phyloP scores from a whole-genome alignment of 2,888 invertebrate species.

The Calephelis perditalis region DNA sequence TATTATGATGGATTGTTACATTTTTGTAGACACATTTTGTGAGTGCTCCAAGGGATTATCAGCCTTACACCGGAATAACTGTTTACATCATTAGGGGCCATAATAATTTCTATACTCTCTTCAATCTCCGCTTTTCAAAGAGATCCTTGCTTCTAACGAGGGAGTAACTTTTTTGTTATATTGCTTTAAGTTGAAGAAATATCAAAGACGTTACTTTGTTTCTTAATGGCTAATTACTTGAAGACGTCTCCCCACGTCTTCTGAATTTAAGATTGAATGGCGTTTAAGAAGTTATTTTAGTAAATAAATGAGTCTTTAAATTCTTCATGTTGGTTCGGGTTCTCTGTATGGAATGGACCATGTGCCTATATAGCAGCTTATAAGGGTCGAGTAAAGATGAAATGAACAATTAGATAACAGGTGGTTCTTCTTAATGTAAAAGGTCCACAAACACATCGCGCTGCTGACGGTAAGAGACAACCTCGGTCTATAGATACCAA shows the following conservation, averaged over 20 bases:
- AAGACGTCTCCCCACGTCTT: conserved; percentile 18
- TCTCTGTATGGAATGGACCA: no score
- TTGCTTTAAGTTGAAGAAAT: conserved; percentile 16
- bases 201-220: conserved; percentile 1
- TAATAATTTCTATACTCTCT: conserved; percentile 41
- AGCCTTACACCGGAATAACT: conserved; percentile 43
- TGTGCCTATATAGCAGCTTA: no score
- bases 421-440: no score
- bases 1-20: conserved; percentile 68
- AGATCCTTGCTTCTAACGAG: conserved; percentile 28
- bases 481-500: no score
- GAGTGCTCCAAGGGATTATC: conserved; percentile 59
- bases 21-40: conserved; percentile 59
- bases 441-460: no score
- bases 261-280: no score
- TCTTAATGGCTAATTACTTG: conserved; percentile 13
- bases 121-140: conserved; percentile 31
- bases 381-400: no score
- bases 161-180: conserved; percentile 19
- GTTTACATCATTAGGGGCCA: conserved; percentile 44
- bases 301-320: no score
- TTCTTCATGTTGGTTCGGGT: no score
- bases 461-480: no score
- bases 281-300: no score
- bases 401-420: no score